A percentile compares a stretch with the other conserved stretches of the same genome.
Conservation (phyloP, 2,797 vertebrate genomes). For the Acipenser transmontanus region DNA sequence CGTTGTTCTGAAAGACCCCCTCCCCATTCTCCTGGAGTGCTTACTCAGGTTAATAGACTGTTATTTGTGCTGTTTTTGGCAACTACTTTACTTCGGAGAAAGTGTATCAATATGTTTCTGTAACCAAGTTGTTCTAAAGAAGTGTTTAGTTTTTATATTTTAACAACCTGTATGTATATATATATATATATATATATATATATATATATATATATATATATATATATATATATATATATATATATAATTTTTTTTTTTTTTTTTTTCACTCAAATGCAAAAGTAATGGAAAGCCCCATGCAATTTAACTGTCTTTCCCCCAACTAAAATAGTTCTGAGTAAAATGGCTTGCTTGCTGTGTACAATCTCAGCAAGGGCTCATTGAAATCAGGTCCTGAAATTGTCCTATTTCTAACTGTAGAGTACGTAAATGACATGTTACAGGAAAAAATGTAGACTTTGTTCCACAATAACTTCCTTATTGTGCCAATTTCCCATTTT, state of each 20-base stretch:
- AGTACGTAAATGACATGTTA: background rate
- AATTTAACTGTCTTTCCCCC: constrained; percentile 8
- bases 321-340: constrained; percentile 24
- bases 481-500: too few relatives aligned
- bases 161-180: constrained; percentile 14
- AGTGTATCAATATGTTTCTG: constrained; percentile 23
- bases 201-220: too few relatives aligned
- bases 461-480: too few relatives aligned
- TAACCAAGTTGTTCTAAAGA: constrained; percentile 25
- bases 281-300: constrained; percentile 13
- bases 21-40: too few relatives aligned
- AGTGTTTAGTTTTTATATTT: constrained; percentile 21
- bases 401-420: background rate
- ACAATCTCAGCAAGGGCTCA: background rate
- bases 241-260: background rate
- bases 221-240: too few relatives aligned
- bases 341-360: background rate
- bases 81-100: constrained; percentile 18
- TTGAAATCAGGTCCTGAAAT: background rate
- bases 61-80: constrained; percentile 9
- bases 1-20: too few relatives aligned
- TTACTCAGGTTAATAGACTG: too few relatives aligned
- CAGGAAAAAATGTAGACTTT: background rate
- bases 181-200: too few relatives aligned
- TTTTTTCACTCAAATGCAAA: background rate